These are phyloP conservation scores for Hylomyscus alleni DNA, from an alignment of 2,797 vertebrate species.

Conservation along the genomic window DNA sequence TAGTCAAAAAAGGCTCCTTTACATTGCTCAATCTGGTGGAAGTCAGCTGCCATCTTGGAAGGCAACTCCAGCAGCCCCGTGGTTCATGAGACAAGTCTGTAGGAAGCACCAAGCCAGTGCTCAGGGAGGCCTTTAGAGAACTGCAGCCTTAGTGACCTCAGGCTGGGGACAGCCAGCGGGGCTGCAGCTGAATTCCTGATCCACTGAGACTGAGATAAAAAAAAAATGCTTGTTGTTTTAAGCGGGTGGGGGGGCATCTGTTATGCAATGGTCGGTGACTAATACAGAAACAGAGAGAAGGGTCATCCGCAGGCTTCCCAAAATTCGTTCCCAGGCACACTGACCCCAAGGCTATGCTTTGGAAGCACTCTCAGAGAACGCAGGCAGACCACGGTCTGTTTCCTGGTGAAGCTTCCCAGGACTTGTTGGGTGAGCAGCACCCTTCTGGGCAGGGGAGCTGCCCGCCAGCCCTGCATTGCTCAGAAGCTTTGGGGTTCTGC, in stretches of 20 bases:
- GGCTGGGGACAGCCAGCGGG: too few species aligned
- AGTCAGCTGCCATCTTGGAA: not conserved
- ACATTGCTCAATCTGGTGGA: not conserved
- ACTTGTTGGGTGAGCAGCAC: too few species aligned
- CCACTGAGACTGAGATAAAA: not conserved
- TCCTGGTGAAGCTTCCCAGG: not conserved
- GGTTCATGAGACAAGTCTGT: not conserved
- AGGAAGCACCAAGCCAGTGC: not conserved
- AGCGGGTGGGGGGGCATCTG: not conserved
- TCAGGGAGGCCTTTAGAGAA: not conserved
- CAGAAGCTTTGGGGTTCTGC: not conserved
- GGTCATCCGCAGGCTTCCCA: not conserved
- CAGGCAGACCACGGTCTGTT: not conserved
- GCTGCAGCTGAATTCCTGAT: not conserved
- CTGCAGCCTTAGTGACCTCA: not conserved
- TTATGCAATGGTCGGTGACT: not conserved
- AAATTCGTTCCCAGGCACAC: not conserved
- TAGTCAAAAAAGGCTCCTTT: not conserved
- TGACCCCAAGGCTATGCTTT: not conserved
- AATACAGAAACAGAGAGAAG: not conserved
- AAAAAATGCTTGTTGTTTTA: not conserved
- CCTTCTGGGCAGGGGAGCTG: not conserved
- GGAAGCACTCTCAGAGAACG: not conserved
- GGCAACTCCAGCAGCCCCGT: not conserved
- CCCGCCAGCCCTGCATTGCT: not conserved